Base-by-base conservation (phyloP, 2,113 vertebrate genomes). In the Chunga burmeisteri region DNA sequence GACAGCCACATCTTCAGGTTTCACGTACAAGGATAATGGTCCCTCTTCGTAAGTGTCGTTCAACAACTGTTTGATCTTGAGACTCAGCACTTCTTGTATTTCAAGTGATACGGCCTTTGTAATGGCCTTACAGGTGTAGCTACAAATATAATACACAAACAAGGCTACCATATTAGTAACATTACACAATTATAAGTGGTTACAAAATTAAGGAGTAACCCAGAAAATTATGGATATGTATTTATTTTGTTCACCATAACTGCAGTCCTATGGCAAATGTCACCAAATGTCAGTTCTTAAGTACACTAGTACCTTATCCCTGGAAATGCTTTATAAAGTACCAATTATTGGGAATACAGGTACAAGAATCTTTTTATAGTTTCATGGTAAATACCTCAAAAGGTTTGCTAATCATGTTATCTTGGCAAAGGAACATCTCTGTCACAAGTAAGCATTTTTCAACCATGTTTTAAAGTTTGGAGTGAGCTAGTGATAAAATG, bases 111-210 rank as follows among this genome's bases (percentile, higher is more conserved):
- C 91, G 47, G 95, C 95, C 56, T 97, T 98, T 82, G 98, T 42
- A 73, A 98, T 96, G 42, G 92, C 91, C 81, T 97, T 98, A 47
- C 96, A 97, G 67, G 21, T 1, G 25, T 95, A 98, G 49, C 98
- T 98, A 65, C 18, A 96, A 84, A 90, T 13, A 68, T 6, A 94
- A 93, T 27, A 74, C 30, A 96, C 38, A 70, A 86, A 75, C 42
- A 38, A 77, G 26, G 26, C 29, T 42, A 55, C 34, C 36, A 16
- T 36, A 18, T 46, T 62, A 70, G 38, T 62, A 74, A 53, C 21
- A 34, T 23, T 68, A 86, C 56, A 75, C 29, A 53, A 22, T 67
- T 78, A 63, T 10, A 81, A 72, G 38, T 52, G 49, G 12, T 56
- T 90, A 40, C 32, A 83, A 70, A 72, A 40, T 53, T 25, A 59